Percentiles rank a stretch among this genome's conserved stretches.
phyloP scores from a whole-genome alignment of 2,888 invertebrate genomes.

The Xestobium rufovillosum region DNA sequence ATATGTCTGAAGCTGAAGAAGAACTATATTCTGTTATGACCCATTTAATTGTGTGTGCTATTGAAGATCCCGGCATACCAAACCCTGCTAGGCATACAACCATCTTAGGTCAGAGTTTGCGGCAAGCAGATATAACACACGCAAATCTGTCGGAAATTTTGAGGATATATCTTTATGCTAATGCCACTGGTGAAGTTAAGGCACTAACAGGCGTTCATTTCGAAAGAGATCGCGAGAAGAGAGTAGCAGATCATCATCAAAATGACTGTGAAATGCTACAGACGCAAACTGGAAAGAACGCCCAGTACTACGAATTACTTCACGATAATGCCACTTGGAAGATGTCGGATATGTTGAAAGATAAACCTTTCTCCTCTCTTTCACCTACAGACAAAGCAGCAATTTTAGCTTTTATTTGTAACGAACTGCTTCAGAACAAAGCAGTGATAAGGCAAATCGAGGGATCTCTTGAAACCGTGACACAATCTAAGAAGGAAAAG shows the following conservation, averaged over 20 bases:
- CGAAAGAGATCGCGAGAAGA: slow-evolving; percentile 71
- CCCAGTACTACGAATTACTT: slow-evolving; percentile 69
- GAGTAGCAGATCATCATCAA: slow-evolving; percentile 78
- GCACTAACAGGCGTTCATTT: slow-evolving; percentile 73
- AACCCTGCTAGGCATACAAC: slow-evolving; percentile 86
- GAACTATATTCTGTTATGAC: slow-evolving; percentile 83
- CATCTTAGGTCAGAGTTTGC: slow-evolving; percentile 80
- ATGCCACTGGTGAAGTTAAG: slow-evolving; percentile 80
- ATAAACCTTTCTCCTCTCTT: slow-evolving; percentile 79
- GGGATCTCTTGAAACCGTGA: slow-evolving; percentile 68
- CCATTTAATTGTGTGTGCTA: slow-evolving; percentile 83
- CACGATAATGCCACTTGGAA: slow-evolving; percentile 73
- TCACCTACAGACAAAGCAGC: slow-evolving; percentile 81
- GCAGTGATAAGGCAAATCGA: slow-evolving; percentile 86
- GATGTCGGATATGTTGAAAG: slow-evolving; percentile 69
- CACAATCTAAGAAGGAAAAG: slow-evolving; percentile 80
- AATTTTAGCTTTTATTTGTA: slow-evolving; percentile 85
- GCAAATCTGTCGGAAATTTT: slow-evolving; percentile 87
- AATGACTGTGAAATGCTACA: slow-evolving; percentile 59
- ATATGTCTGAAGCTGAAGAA: slow-evolving; percentile 73
- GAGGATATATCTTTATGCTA: slow-evolving; percentile 83
- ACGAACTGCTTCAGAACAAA: slow-evolving; percentile 90
- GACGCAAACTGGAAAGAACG: slow-evolving; percentile 65
- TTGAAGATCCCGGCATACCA: slow-evolving; percentile 89
- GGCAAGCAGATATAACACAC: slow-evolving; percentile 84